Evolutionary conservation across 2,888 invertebrate genomes (phyloP).

Genomic region (Oxytorus armatus): DNA sequence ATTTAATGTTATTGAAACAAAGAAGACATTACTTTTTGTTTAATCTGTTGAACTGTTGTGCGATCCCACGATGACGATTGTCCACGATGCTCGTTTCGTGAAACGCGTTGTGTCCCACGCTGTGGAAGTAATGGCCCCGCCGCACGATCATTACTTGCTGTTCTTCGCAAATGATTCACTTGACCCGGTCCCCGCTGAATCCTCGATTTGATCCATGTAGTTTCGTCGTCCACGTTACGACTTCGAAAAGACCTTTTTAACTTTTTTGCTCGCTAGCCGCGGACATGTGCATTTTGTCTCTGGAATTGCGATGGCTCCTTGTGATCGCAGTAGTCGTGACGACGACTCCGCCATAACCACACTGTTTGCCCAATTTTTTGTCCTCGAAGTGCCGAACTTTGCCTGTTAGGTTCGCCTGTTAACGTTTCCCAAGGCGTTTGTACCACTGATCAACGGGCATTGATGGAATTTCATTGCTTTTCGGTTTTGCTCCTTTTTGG

Average conservation of each 20-base stretch:
- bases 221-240: not conserved
- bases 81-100: not conserved
- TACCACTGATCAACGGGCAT: not conserved
- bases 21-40: constrained; percentile 55
- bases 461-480: constrained; percentile 3
- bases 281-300: not conserved
- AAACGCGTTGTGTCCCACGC: not conserved
- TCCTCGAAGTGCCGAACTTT: constrained; percentile 8
- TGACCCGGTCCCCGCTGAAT: constrained; percentile 19
- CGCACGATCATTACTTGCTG: constrained; percentile 13
- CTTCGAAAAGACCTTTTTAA: not conserved
- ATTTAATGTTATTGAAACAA: constrained; percentile 53
- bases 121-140: not conserved
- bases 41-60: constrained; percentile 20
- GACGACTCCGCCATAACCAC: not conserved
- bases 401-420: not conserved
- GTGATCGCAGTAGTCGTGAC: not conserved
- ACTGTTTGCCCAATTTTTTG: not conserved
- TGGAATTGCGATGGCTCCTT: not conserved
- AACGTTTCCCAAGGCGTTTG: not conserved
- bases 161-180: not conserved
- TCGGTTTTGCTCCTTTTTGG: constrained; percentile 3
- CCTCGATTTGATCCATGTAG: constrained; percentile 28
- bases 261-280: not conserved
- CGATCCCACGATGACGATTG: constrained; percentile 50